Evolutionary conservation across 2,797 vertebrate species (phyloP), one percentile per base, ranked within the genome.

Genomic region (Atherinosoma microstoma): DNA sequence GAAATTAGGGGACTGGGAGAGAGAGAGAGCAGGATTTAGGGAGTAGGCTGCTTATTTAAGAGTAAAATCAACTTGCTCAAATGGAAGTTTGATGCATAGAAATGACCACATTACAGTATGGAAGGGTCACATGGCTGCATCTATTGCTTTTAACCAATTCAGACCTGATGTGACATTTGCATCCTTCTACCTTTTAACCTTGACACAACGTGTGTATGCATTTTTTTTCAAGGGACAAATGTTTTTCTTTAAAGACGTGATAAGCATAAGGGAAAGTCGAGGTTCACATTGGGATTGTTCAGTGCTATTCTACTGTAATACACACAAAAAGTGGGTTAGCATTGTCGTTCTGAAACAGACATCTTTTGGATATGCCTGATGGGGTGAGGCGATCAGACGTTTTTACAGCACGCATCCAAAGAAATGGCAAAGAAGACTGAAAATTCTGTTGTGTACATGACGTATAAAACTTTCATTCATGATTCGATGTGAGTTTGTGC

Each of bases 11-110:
- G 76, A 79, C 71, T 1, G 22, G 24, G 45, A 3, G 54, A 78
- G 35, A 78, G 35, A 80, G 80, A 53, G 58, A 59, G 73, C 34
- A 59, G 69, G 79, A 89, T 82, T 91, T 82, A 78, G 85, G 80
- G 83, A 77, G 90, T 89, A 83, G 67, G 81, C 68, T 70, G 70
- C 84, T 92, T 91, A 87, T 67, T 61, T 82, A 89, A 93, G 76
- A 86, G 57, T 42, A 70, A 78, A 60, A 40, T 56, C 18, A 73
- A 78, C 42, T 69, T 40, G 32, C 61, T 87, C 63, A 82, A 27
- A 75, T 78, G 58, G 34, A 58, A 63, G 58, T 63, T 68, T 65
- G 72, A 75, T 12, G 2, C 67, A 61, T 56, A 42, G 61, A 49
- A 73, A 73, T 79, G 66, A 76, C 51, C 57, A 34, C 62, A 30